These are phyloP conservation scores for Nasua narica DNA, from an alignment of 2,797 vertebrate genomes.

Conservation along the genomic window DNA sequence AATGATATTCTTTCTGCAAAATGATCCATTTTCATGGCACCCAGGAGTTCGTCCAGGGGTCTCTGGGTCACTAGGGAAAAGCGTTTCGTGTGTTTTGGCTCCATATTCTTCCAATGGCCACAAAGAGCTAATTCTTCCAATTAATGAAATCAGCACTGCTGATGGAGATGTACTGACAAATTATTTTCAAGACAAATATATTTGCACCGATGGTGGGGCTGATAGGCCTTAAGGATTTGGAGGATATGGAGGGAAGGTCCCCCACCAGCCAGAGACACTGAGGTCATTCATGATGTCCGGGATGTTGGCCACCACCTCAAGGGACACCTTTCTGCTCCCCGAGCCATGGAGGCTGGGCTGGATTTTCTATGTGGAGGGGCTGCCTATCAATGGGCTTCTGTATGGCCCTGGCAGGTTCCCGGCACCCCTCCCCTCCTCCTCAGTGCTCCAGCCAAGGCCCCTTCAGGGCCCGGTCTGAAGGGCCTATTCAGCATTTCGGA, in stretches of 20 bases:
- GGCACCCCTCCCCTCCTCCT: constrained; percentile 4
- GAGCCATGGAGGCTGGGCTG: constrained; percentile 42
- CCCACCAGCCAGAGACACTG: constrained; percentile 39
- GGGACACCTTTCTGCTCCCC: constrained; percentile 41
- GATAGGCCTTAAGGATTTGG: constrained; percentile 60
- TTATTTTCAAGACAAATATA: constrained; percentile 76
- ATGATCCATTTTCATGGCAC: constrained; percentile 85
- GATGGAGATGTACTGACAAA: constrained; percentile 80
- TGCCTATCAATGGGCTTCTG: constrained; percentile 60
- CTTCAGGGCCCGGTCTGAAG: constrained; percentile 66
- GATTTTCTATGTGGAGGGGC: constrained; percentile 32
- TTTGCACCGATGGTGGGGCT: constrained; percentile 68
- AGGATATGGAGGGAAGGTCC: background rate
- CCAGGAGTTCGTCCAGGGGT: constrained; percentile 85
- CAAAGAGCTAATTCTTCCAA: constrained; percentile 86
- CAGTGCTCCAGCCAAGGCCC: constrained; percentile 48
- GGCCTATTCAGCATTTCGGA: constrained; percentile 68
- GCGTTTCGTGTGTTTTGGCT: constrained; percentile 81
- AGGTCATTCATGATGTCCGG: constrained; percentile 48
- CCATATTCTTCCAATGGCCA: constrained; percentile 74
- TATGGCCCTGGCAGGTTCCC: constrained; percentile 30
- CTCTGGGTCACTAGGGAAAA: constrained; percentile 84
- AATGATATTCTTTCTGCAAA: constrained; percentile 81
- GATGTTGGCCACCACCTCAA: background rate
- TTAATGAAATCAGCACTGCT: constrained; percentile 82